Base-by-base conservation (phyloP, 2,113 vertebrate species). In the Hiodon tergisus region DNA sequence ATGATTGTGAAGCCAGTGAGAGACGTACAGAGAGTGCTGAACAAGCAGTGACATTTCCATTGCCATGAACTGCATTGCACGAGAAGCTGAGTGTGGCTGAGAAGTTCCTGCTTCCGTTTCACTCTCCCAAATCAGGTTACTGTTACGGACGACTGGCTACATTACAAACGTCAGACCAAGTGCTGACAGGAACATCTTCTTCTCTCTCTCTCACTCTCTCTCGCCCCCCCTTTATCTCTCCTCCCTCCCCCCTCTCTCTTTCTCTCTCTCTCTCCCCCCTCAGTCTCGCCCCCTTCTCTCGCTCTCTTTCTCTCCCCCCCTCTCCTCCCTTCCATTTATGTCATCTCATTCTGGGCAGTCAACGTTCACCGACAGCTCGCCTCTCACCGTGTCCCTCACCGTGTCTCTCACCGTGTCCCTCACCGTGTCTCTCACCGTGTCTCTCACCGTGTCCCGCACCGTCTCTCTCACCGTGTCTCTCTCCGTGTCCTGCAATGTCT, bases 1-100 rank as follows among this genome's bases (percentile, higher is more conserved):
- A 3, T 14, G 58, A 9, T 4, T 59, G 58, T 59, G 16, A 71
- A 60, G 57, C 13, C 51, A 11, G 52, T 70, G 57, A 57, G 69
- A 57, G n/a, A 14, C 69, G 31, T 54, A 17, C 54, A 5, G 4
- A 70, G 53, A 52, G 17, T 8, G 13, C 6, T 46, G 70, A 59
- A 59, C 50, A 60, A 71, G 48, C 70, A 13, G 48, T 71, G 57
- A 60, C 57, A 71, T 71, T 60, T 59, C 51, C 60, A 71, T 71
- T 60, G 47, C 51, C 60, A 17, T 59, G 70, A 55, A 60, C 60
- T 71, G 31, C 60, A 71, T 71, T 51, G 60, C 54, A 47, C 65
- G 2, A 9, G 65, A 7, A 48, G 65, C 65, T 48, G 10, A 67
- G 65, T 11, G 54, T n/a, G 70, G 70, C 10, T n/a, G 17, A 8